Base-by-base conservation (phyloP, 1,140 invertebrate genomes). In the Hirudo medicinalis region DNA sequence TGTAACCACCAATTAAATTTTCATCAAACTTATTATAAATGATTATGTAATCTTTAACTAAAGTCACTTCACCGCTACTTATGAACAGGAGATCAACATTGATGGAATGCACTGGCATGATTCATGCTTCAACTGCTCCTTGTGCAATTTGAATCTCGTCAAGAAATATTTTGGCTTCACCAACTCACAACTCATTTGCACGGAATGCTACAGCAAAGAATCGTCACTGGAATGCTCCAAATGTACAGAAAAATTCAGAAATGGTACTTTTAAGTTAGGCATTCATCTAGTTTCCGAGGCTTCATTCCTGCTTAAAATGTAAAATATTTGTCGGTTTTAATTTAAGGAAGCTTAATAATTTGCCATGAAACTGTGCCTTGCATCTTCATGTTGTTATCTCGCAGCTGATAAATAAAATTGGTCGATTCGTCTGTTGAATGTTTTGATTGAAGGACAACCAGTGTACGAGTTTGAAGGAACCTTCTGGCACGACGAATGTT, bases 401-500 rank as follows among this genome's bases (percentile, higher is more conserved):
- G 43, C 15, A 15, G 43, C 0, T 17, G 15, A 49, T 49, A 49
- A 49, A 49, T 36, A 36, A 36, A 36, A 36, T 2, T 36, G 57
- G 57, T 63, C 17, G 29, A 32, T 63, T 25, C 11, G 22, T 15
- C 17, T 6, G 15, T 57, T 20, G 25, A 57, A 25, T n/a, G 6
- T 32, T 63, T n/a, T 63, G 22, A 22, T 63, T 63, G 57, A 32
- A 63, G 57, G 57, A 15, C 57, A 63, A 32, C 57, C 22, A 22
- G 19, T 63, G 19, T 63, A 25, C 57, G 57, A 63, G 22, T 73
- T 73, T 36, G 72, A 73, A 20, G 68, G 54, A 25, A 54, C 68
- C 32, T 68, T 71, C 69, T 73, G 72, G 72, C 72, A 73, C 53
- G 70, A 68, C 9, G 72, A 73, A n/a, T 73, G 72, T 29, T 71